These are phyloP conservation scores for Dendroctonus valens DNA, from an alignment of 1,140 invertebrate species.

Conservation along the genomic window DNA sequence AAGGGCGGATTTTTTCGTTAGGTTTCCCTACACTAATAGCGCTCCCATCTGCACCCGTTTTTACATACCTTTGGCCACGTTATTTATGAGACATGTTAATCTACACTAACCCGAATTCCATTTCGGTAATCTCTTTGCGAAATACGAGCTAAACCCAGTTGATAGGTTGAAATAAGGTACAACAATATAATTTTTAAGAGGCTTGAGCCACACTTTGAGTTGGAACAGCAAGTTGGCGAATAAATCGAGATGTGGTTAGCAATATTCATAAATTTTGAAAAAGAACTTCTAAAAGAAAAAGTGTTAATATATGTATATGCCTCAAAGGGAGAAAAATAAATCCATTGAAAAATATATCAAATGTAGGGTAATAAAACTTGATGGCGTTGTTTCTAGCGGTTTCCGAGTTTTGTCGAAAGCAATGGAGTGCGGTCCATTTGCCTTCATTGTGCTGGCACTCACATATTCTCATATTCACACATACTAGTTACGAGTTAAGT, in stretches of 20 bases:
- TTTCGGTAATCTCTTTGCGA: conserved; percentile 31
- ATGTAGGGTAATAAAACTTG: conserved; percentile 41
- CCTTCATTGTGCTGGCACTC: conserved; percentile 36
- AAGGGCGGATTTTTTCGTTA: neutral
- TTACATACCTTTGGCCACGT: conserved; percentile 29
- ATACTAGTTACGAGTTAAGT: conserved; percentile 33
- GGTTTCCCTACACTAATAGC: conserved; percentile 26
- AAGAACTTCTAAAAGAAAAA: neutral
- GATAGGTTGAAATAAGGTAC: conserved; percentile 24
- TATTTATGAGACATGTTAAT: conserved; percentile 33
- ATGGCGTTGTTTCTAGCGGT: conserved; percentile 41
- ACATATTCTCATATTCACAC: conserved; percentile 42
- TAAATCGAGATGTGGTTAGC: too few species aligned
- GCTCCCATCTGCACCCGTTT: conserved; percentile 20
- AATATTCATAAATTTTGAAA: neutral
- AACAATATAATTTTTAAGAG: conserved; percentile 16
- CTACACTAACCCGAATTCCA: conserved; percentile 33
- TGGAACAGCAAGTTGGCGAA: too few species aligned
- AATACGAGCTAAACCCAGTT: conserved; percentile 27
- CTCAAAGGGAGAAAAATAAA: conserved; percentile 37
- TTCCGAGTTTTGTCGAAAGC: conserved; percentile 39
- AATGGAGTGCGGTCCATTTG: conserved; percentile 43
- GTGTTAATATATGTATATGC: conserved; percentile 34
- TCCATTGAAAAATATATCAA: conserved; percentile 39
- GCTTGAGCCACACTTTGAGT: too few species aligned